phyloP scores from a whole-genome alignment of 2,797 vertebrate species.

The Fringilla coelebs region DNA sequence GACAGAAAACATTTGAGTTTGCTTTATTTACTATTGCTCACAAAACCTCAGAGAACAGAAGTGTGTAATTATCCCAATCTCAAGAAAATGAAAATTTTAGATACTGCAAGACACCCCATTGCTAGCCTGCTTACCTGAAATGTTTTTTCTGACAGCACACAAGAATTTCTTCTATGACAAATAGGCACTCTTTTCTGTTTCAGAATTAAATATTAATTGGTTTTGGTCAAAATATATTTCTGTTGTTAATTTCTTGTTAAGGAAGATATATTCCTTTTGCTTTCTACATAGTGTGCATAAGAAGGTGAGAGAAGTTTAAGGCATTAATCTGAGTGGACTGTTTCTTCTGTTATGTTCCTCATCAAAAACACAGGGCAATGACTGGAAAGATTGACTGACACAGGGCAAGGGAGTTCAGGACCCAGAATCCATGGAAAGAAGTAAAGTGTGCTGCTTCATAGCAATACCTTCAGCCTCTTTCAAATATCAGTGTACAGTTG shows the following conservation, averaged over 20 bases:
- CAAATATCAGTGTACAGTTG: background rate
- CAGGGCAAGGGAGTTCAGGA: background rate
- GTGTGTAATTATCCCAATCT: background rate
- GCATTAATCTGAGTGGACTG: background rate
- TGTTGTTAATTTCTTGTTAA: background rate
- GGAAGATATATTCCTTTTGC: background rate
- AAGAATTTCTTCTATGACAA: background rate
- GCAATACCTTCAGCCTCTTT: background rate
- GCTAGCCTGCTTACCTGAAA: background rate
- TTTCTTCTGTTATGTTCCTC: background rate
- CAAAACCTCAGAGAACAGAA: conserved; percentile 27
- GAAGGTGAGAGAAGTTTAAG: background rate
- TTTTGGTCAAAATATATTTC: background rate
- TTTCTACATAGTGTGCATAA: background rate
- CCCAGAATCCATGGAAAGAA: background rate
- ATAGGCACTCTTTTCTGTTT: background rate
- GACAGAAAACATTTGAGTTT: conserved; percentile 46
- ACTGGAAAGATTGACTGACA: background rate
- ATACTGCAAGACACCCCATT: background rate
- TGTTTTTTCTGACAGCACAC: background rate
- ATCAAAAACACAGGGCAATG: background rate
- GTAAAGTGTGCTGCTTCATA: background rate
- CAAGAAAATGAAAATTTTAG: background rate
- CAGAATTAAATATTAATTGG: background rate
- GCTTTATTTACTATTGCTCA: conserved; percentile 34